These are phyloP conservation scores for Phrixothrix hirtus DNA, from an alignment of 2,888 invertebrate species.

Conservation along the genomic window DNA sequence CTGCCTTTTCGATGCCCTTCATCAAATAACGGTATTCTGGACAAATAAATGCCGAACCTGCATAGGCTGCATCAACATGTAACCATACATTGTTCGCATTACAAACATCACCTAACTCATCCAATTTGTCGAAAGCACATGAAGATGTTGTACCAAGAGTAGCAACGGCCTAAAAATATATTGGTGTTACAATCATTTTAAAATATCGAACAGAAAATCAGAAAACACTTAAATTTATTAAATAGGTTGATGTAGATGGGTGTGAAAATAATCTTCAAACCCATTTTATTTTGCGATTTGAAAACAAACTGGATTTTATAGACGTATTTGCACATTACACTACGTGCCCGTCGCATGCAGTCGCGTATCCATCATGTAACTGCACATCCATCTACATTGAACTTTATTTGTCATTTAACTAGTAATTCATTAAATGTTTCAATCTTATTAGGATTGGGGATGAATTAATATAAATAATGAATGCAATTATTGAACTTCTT, in stretches of 20 bases:
- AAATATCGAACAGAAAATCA: not conserved
- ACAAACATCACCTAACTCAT: conserved; percentile 91
- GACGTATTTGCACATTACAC: no score
- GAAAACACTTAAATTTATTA: not conserved
- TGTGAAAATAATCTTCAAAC: not conserved
- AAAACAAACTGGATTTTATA: no score
- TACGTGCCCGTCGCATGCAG: no score
- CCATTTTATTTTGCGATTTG: no score
- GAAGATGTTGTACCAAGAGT: conserved; percentile 96
- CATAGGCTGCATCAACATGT: conserved; percentile 97
- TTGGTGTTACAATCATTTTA: no score
- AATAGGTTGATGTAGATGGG: not conserved
- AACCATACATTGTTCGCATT: conserved; percentile 77
- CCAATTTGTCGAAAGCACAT: conserved; percentile 89
- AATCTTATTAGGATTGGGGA: no score
- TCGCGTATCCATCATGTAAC: no score
- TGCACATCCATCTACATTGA: no score
- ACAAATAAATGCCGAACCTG: conserved; percentile 94
- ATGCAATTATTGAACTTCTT: no score
- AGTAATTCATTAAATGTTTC: no score
- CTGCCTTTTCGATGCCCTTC: conserved; percentile 85
- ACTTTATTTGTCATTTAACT: no score
- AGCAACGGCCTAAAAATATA: conserved; percentile 60
- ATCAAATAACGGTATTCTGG: conserved; percentile 92
- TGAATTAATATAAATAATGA: no score